These are phyloP conservation scores for Henricia sp. DNA, from an alignment of 53 echinoderm and acorn worm species.

Conservation along the genomic window DNA sequence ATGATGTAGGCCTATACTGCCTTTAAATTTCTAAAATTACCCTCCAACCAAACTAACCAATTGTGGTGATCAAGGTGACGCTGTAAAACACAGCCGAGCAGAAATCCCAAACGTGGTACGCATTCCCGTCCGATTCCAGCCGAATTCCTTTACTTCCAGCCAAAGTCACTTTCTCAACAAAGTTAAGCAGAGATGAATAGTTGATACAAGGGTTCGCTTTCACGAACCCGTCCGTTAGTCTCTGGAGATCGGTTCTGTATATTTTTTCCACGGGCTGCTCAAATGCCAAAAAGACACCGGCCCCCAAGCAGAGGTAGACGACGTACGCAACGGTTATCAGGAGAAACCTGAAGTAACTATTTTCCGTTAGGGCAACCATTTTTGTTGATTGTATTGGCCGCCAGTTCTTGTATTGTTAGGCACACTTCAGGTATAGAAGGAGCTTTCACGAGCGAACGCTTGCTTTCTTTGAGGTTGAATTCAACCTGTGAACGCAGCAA, in stretches of 20 bases:
- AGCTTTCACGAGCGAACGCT: too few relatives aligned
- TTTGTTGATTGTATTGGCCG: too few relatives aligned
- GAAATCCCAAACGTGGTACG: slow-evolving; percentile 84
- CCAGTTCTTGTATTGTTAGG: too few relatives aligned
- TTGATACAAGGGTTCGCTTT: slow-evolving; percentile 49
- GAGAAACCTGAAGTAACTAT: slow-evolving; percentile 54
- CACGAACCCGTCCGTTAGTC: slow-evolving; percentile 21
- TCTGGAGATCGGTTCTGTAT: background rate
- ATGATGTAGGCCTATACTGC: too few relatives aligned
- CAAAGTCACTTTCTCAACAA: slow-evolving; percentile 53
- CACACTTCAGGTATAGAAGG: too few relatives aligned
- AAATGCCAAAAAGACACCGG: slow-evolving; percentile 62
- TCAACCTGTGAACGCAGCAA: too few relatives aligned
- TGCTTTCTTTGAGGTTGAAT: too few relatives aligned
- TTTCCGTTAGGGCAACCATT: slow-evolving; percentile 50
- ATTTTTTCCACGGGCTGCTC: slow-evolving; percentile 43
- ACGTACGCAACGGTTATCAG: slow-evolving; percentile 44
- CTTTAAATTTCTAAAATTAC: too few relatives aligned
- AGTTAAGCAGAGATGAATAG: slow-evolving; percentile 9
- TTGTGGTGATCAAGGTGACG: slow-evolving; percentile 88
- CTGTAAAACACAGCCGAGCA: slow-evolving; percentile 90
- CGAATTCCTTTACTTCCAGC: slow-evolving; percentile 55
- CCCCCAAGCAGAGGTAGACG: slow-evolving; percentile 65
- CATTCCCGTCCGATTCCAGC: slow-evolving; percentile 31
- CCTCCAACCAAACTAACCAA: slow-evolving; percentile 81